Evolutionary conservation across 2,797 vertebrate genomes (phyloP).

Genomic region (Nannoperca australis): DNA sequence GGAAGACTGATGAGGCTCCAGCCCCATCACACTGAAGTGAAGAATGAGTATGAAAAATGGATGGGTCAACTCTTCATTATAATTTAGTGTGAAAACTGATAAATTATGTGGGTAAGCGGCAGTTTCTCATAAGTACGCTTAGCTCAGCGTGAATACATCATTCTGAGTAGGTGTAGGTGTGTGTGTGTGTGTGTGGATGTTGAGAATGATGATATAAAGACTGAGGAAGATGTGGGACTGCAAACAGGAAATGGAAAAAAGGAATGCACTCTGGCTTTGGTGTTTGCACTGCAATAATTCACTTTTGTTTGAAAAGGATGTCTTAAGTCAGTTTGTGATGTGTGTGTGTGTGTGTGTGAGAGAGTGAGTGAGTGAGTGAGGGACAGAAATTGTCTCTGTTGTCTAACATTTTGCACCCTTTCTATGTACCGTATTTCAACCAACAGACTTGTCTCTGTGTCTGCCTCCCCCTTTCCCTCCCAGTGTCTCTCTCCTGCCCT

Average conservation of each 20-base stretch:
- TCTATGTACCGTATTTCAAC: slow-evolving; percentile 1
- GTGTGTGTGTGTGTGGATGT: neutral
- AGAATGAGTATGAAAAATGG: slow-evolving; percentile 31
- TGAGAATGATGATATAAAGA: slow-evolving; percentile 3
- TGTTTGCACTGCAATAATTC: neutral
- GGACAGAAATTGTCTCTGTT: neutral
- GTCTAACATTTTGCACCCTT: neutral
- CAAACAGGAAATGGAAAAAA: neutral
- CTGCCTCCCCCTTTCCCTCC: neutral
- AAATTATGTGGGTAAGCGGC: slow-evolving; percentile 35
- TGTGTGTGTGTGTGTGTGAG: neutral
- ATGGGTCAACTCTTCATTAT: slow-evolving; percentile 31
- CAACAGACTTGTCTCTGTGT: neutral
- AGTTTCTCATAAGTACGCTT: slow-evolving; percentile 33
- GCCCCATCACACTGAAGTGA: slow-evolving; percentile 10
- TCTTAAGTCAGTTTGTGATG: neutral
- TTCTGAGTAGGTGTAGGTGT: slow-evolving; percentile 15
- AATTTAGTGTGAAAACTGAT: slow-evolving; percentile 46
- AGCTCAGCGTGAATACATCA: slow-evolving; percentile 48
- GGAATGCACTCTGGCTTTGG: neutral
- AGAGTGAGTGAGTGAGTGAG: too few relatives aligned
- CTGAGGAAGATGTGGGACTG: neutral
- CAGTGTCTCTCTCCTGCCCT: slow-evolving; percentile 2
- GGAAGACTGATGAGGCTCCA: slow-evolving; percentile 31
- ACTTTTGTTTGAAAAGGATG: neutral